phyloP scores from a whole-genome alignment of 2,888 invertebrate species.

The Tenthredo notha region DNA sequence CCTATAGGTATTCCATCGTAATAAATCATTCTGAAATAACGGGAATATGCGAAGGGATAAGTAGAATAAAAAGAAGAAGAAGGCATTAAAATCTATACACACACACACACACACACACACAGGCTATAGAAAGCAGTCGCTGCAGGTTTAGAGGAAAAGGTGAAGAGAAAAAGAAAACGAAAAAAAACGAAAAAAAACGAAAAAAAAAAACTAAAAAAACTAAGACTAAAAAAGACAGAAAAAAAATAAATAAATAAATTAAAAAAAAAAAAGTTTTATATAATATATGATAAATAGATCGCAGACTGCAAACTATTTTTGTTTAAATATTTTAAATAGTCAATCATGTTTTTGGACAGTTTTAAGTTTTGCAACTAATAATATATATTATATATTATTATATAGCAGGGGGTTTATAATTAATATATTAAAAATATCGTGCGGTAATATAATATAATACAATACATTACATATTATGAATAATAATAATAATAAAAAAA shows the following conservation, averaged over 20 bases:
- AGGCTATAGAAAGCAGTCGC: slow-evolving; percentile 25
- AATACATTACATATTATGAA: background rate
- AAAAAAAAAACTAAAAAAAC: slow-evolving; percentile 16
- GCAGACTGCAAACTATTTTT: slow-evolving; percentile 40
- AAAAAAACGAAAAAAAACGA: background rate
- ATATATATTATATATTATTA: slow-evolving; percentile 8
- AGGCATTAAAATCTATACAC: background rate
- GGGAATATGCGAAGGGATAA: background rate
- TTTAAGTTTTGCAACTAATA: slow-evolving; percentile 35
- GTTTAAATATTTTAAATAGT: slow-evolving; percentile 41
- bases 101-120: background rate
- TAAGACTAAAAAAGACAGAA: slow-evolving; percentile 25
- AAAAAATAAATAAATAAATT: slow-evolving; percentile 40
- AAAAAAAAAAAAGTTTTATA: slow-evolving; percentile 41
- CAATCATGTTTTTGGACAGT: slow-evolving; percentile 39
- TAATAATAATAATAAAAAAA: too few relatives aligned
- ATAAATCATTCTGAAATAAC: background rate
- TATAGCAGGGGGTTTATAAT: background rate
- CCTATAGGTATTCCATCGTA: slow-evolving; percentile 1
- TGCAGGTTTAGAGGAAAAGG: slow-evolving; percentile 35
- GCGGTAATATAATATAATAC: background rate
- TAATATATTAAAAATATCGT: background rate
- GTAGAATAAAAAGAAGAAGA: background rate
- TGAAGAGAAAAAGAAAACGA: background rate
- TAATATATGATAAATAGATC: slow-evolving; percentile 30